Evolutionary conservation across 2,888 invertebrate genomes (phyloP), one percentile per base, ranked within the genome.

Genomic region (Sturmia bella): DNA sequence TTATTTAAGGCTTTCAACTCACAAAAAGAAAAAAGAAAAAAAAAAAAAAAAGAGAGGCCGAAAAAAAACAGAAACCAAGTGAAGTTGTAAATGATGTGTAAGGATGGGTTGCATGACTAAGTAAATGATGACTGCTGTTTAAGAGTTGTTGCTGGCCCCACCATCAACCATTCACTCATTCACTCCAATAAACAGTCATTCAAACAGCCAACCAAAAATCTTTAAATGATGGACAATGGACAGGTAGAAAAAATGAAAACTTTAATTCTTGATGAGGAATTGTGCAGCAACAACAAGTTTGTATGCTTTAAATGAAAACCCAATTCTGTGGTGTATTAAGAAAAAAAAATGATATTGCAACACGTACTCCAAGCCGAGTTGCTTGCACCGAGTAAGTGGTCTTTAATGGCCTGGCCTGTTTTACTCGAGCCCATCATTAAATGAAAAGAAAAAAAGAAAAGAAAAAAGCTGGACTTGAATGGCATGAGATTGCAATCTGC

Each of bases 81-180:
- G 37, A 59, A 66, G 63, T 68, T 76, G 80, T 77, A 76, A 76
- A 64, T 57, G 24, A 66, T 56, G 68, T 63, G 41, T 45, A 74
- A 61, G 70, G 70, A 66, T 80, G 57, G 75, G 72, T 45, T 48
- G 82, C 78, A 83, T 75, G 78, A 79, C 82, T 78, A 83, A 79
- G 82, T 79, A 83, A 83, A 79, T 75, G 78, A 75, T 78, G 70
- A 83, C 54, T 73, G 50, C 73, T 72, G 54, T 32, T 32, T 32
- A 32, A 32, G 7, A 32, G 41, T 13, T 37, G 17, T 64, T 45
- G 57, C 56, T 17, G 17, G 50, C 48, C 15, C 19, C 45, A 27
- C 21, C 24, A 57, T 17, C 17, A 27, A 7, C 43, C 12, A 45
- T 3, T 27, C 63, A 73, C 27, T 52, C 45, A 39, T 24, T 1